These are phyloP conservation scores for Pao palembangensis DNA, from an alignment of 2,113 vertebrate species.

Conservation along the genomic window DNA sequence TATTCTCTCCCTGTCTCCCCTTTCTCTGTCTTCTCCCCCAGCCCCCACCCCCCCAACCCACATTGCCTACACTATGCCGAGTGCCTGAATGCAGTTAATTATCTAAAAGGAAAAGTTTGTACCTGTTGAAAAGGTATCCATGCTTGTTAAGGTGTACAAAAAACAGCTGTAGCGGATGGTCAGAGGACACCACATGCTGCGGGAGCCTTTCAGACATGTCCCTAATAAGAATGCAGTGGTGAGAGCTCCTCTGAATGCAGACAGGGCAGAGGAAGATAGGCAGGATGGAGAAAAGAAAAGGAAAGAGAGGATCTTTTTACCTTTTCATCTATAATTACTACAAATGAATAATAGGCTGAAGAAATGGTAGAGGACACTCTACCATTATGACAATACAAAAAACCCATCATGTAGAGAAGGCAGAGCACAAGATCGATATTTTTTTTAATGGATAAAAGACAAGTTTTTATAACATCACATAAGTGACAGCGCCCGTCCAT, in stretches of 20 bases:
- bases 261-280: slow-evolving; percentile 51
- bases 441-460: slow-evolving; percentile 64
- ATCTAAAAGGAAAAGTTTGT: slow-evolving; percentile 75
- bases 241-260: slow-evolving; percentile 71
- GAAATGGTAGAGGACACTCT: slow-evolving; percentile 62
- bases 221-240: slow-evolving; percentile 70
- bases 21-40: slow-evolving; percentile 24
- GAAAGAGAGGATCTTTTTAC: slow-evolving; percentile 60
- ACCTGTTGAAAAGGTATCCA: slow-evolving; percentile 72
- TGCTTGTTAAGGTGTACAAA: slow-evolving; percentile 72
- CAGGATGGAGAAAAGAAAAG: slow-evolving; percentile 57
- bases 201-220: slow-evolving; percentile 69
- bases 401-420: slow-evolving; percentile 56
- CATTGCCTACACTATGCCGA: slow-evolving; percentile 39
- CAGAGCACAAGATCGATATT: slow-evolving; percentile 66
- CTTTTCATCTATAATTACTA: slow-evolving; percentile 72
- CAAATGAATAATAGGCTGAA: slow-evolving; percentile 72
- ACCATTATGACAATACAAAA: slow-evolving; percentile 59
- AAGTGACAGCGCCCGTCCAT: slow-evolving; percentile 45
- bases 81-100: slow-evolving; percentile 73
- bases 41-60: slow-evolving; percentile 33
- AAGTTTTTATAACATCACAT: slow-evolving; percentile 61
- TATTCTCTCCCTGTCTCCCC: slow-evolving; percentile 40
- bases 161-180: slow-evolving; percentile 55
- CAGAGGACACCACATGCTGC: slow-evolving; percentile 71